Evolutionary conservation across 2,888 invertebrate species (phyloP).

Genomic region (Caenorhabditis japonica): DNA sequence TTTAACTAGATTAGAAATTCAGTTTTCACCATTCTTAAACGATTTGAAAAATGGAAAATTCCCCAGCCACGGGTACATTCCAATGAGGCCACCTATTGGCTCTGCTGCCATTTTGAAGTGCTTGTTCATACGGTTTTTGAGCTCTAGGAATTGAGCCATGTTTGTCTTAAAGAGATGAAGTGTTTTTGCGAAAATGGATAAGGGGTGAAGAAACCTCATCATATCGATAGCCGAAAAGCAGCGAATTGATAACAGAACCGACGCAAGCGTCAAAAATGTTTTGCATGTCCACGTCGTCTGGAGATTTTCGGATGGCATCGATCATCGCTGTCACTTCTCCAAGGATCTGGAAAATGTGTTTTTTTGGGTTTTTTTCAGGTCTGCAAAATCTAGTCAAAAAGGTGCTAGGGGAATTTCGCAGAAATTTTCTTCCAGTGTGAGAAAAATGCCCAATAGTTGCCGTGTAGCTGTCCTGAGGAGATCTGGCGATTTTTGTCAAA

Average conservation of each 20-base stretch:
- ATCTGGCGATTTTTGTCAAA: too few species aligned
- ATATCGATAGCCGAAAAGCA: conserved; percentile 59
- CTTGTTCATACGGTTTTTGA: conserved; percentile 37
- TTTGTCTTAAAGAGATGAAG: conserved; percentile 37
- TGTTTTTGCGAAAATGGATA: neutral
- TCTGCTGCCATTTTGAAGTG: conserved; percentile 49
- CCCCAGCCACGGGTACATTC: conserved; percentile 47
- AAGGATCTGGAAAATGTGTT: conserved; percentile 39
- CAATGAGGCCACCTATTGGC: conserved; percentile 43
- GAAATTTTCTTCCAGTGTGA: too few species aligned
- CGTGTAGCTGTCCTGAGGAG: too few species aligned
- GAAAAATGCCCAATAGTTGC: too few species aligned
- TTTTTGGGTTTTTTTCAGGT: too few species aligned
- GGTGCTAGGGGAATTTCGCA: too few species aligned
- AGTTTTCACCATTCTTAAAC: conserved; percentile 19
- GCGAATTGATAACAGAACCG: conserved; percentile 56
- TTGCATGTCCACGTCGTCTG: conserved; percentile 43
- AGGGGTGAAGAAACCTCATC: conserved; percentile 45
- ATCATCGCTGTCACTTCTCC: conserved; percentile 32
- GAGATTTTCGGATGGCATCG: conserved; percentile 4
- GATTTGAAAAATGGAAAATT: conserved; percentile 32
- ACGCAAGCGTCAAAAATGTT: conserved; percentile 49
- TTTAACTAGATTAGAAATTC: neutral
- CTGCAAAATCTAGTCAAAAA: too few species aligned
- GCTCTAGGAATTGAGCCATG: conserved; percentile 38